These are phyloP conservation scores for Phortica okadai DNA, from an alignment of 2,888 invertebrate genomes.

Conservation along the genomic window DNA sequence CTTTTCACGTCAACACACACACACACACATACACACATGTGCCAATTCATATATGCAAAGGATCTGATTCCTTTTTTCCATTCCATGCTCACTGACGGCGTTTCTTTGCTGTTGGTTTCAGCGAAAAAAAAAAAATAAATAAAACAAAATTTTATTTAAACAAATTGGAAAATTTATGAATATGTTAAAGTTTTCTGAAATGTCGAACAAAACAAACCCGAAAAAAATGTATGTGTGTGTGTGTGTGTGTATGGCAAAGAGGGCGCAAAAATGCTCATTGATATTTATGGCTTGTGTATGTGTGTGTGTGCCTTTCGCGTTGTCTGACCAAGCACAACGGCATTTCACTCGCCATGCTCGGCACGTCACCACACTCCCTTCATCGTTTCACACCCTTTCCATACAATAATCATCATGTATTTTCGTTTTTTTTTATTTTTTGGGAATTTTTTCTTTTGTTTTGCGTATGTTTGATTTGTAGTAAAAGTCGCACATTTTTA, in stretches of 20 bases:
- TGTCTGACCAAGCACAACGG: conserved; percentile 44
- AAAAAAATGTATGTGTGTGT: conserved; percentile 21
- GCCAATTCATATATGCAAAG: neutral
- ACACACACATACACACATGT: conserved; percentile 25
- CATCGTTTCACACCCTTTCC: neutral
- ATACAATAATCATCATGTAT: too few relatives aligned
- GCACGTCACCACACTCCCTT: neutral
- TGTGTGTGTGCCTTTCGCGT: conserved; percentile 20
- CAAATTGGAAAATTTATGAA: conserved; percentile 72
- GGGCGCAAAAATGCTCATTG: conserved; percentile 52
- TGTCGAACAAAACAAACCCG: conserved; percentile 29
- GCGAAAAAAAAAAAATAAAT: conserved; percentile 53
- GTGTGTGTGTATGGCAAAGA: neutral
- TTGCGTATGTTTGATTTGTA: too few relatives aligned
- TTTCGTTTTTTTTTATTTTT: too few relatives aligned
- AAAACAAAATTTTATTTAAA: conserved; percentile 62
- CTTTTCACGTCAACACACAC: conserved; percentile 56
- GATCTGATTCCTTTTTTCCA: neutral
- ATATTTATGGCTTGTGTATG: conserved; percentile 61
- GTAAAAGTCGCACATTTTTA: too few relatives aligned
- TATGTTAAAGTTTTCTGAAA: conserved; percentile 56
- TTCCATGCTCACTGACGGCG: neutral
- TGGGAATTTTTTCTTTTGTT: too few relatives aligned
- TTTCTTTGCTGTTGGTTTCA: conserved; percentile 55
- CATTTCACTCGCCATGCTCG: conserved; percentile 27